Percentiles rank a stretch among this genome's conserved stretches.
Evolutionary conservation across 2,888 invertebrate genomes (phyloP).

Genomic region (Eustalomyia histrio): DNA sequence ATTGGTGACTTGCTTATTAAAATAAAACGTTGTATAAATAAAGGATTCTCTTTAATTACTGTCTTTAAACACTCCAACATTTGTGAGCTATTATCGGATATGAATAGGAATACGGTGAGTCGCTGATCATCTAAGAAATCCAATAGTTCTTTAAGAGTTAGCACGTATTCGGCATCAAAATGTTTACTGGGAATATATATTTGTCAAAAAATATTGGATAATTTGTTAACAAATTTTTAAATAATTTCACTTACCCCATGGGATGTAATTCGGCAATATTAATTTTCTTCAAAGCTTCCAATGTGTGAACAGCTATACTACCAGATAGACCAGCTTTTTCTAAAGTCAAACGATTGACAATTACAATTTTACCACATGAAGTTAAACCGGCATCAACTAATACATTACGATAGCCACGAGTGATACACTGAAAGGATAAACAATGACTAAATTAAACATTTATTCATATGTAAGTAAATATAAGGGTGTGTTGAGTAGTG

Average conservation of each 20-base stretch:
- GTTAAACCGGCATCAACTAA: constrained; percentile 78
- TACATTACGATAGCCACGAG: constrained; percentile 77
- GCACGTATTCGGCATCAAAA: constrained; percentile 76
- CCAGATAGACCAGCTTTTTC: constrained; percentile 75
- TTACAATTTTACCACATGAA: constrained; percentile 77
- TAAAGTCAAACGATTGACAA: constrained; percentile 75
- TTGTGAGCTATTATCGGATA: constrained; percentile 75
- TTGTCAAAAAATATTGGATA: background rate
- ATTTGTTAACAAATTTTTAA: background rate
- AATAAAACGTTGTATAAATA: constrained; percentile 75
- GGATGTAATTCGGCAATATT: constrained; percentile 79
- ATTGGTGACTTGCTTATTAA: constrained; percentile 77
- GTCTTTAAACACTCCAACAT: constrained; percentile 76
- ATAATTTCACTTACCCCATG: constrained; percentile 72
- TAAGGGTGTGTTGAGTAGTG: too few relatives aligned
- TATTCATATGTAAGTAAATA: too few relatives aligned
- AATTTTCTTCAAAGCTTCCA: constrained; percentile 75
- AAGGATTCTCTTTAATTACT: constrained; percentile 72
- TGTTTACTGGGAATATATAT: constrained; percentile 71
- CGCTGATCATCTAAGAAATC: constrained; percentile 73
- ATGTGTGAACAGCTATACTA: constrained; percentile 71
- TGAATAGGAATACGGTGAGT: constrained; percentile 75
- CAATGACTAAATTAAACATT: too few relatives aligned
- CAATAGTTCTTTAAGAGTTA: constrained; percentile 75
- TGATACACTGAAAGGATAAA: constrained; percentile 72